Evolutionary conservation across 30 jellyfish, hydroid and myxozoan species (phyloP), one percentile per base, ranked within the genome.

Genomic region (Pelagia noctiluca): DNA sequence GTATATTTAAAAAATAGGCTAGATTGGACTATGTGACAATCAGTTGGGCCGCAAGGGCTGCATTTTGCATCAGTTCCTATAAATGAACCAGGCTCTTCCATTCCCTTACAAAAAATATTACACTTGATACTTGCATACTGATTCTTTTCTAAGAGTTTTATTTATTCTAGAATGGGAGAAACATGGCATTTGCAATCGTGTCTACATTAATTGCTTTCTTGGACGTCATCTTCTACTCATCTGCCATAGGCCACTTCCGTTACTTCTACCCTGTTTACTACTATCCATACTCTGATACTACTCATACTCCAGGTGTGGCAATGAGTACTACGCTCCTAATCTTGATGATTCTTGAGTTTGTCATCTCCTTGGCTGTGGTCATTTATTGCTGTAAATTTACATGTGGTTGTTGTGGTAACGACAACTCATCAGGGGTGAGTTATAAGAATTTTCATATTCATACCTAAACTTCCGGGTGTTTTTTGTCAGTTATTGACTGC

Each of bases 141-240:
- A 5, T 16, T 70, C 11, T 23, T 10, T 35, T 3, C n/a, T 26
- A 26, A 18, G 28, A 10, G 5, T 21, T 37, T 12, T 46, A 10
- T 24, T 47, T 5, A 23, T 50, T 37, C 75, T n/a, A 60, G 89
- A 78, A 78, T 46, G 76, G 80, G 49, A 35, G 71, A 8, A 78
- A 78, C 89, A 78, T 78, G 89, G 80, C 80, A 31, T 78, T 78
- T 63, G 80, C 80, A 19, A 78, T 78, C 37, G 80, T 78, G 25
- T 78, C 80, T 22, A 23, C 80, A 36, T 61, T 68, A 79, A 38
- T 78, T 24, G 1, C 76, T 4, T 78, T 78, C 48, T 10, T 78
- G 13, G 80, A 60, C 11, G 32, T 61, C 70, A 78, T 78, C 53
- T 11, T 78, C 67, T 78, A 78, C 32, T 16, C 47, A 5, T n/a